phyloP scores from a whole-genome alignment of 2,888 invertebrate species.

The Linnaemya vulpina region DNA sequence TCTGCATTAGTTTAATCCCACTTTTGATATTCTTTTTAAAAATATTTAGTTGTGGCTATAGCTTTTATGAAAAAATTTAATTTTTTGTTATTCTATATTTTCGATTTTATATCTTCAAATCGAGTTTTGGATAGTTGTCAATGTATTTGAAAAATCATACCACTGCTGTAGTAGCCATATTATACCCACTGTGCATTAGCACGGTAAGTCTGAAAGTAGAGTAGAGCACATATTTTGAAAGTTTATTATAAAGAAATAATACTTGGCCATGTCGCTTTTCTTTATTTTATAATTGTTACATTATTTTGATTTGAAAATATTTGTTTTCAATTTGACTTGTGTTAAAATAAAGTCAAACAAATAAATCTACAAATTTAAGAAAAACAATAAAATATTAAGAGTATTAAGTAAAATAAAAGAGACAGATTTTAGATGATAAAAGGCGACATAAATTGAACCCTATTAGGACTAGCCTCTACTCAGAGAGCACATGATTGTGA shows the following conservation, averaged over 20 bases:
- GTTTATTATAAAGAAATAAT: constrained; percentile 20
- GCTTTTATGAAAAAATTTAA: too few relatives aligned
- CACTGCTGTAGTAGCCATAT: neutral
- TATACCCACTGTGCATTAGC: neutral
- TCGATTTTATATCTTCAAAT: too few relatives aligned
- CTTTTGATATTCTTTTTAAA: too few relatives aligned
- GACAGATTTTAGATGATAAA: neutral
- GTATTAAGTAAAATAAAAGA: neutral
- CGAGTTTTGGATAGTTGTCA: too few relatives aligned
- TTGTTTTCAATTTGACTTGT: constrained; percentile 34
- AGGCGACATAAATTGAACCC: neutral
- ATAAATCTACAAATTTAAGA: constrained; percentile 16
- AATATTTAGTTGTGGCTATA: too few relatives aligned
- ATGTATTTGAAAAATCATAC: neutral
- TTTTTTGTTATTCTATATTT: too few relatives aligned
- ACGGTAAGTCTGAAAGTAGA: neutral
- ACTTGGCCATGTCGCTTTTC: constrained; percentile 36
- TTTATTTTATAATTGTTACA: constrained; percentile 43
- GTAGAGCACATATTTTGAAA: constrained; percentile 26
- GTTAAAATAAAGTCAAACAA: constrained; percentile 27
- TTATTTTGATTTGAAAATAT: constrained; percentile 37
- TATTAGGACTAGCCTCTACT: neutral
- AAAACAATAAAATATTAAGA: constrained; percentile 22
- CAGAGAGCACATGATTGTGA: too few relatives aligned
- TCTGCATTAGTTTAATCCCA: too few relatives aligned